These are phyloP conservation scores for Spea bombifrons DNA, from an alignment of 2,113 vertebrate species.

Conservation along the genomic window DNA sequence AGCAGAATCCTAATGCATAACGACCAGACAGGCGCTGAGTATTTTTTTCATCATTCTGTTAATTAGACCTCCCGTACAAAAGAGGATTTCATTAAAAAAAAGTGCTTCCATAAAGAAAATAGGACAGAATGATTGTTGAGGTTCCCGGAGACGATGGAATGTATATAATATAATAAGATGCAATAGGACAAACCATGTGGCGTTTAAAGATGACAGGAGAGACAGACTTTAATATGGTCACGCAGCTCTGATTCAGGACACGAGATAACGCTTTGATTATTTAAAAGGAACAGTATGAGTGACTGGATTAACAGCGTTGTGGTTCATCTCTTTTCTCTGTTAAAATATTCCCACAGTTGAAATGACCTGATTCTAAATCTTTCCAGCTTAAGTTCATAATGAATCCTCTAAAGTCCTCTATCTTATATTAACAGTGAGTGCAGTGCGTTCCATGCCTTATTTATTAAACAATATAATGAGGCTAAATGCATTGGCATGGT, in stretches of 20 bases:
- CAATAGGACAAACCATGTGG: neutral
- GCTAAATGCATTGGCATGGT: too few relatives aligned
- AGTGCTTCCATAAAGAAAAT: slow-evolving; percentile 8
- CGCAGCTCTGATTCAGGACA: slow-evolving; percentile 35
- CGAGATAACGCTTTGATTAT: slow-evolving; percentile 36
- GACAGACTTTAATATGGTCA: slow-evolving; percentile 12
- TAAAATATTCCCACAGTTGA: slow-evolving; percentile 38
- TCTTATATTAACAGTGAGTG: neutral
- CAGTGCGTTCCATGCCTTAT: too few relatives aligned
- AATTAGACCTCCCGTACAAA: slow-evolving; percentile 40
- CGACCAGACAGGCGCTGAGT: slow-evolving; percentile 36
- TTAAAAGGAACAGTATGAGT: slow-evolving; percentile 34
- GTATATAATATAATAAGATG: neutral
- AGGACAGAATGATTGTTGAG: neutral
- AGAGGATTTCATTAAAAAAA: slow-evolving; percentile 28
- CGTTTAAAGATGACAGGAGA: slow-evolving; percentile 25
- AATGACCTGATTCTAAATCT: slow-evolving; percentile 21
- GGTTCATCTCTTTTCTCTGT: slow-evolving; percentile 13
- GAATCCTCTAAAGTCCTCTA: neutral
- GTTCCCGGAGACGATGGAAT: too few relatives aligned
- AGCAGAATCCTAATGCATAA: slow-evolving; percentile 42
- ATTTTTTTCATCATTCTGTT: slow-evolving; percentile 37
- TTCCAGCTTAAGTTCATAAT: neutral
- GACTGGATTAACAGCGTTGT: slow-evolving; percentile 27
- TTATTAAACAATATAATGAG: too few relatives aligned